Evolutionary conservation across 92 coral and sea anemone species (phyloP), one percentile per base, ranked within the genome.

Genomic region (Umimayanthus kanabou): DNA sequence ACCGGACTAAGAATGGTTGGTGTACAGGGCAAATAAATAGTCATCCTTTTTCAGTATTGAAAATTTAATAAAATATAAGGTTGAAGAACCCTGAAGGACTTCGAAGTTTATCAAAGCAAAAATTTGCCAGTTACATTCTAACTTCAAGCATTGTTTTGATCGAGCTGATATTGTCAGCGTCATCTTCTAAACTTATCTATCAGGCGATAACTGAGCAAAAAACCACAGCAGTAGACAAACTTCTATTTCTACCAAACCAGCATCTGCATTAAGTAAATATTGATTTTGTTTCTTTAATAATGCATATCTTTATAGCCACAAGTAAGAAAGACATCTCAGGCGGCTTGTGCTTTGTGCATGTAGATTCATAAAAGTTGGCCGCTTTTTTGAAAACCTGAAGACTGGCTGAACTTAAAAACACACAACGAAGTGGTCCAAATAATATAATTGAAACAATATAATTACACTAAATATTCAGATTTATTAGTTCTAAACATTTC

Each of bases 231-330:
- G 50, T 53, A 83, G 26, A 83, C 78, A 83, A 28, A 45, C 47
- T 58, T 83, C 42, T 69, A 47, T 70, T 65, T 42, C 26, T 8
- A 67, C 30, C 87, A 45, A 67, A 28, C 77, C 87, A 42, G 40
- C 78, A 83, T 83, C 77, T 83, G 87, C 39, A 26, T 40, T 83
- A 70, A 83, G 87, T 83, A 83, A 83, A 83, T 83, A 83, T 83
- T 83, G 87, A 83, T 67, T 83, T 83, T 83, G 39, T 40, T 25
- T 81, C 74, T 83, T 83, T 43, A 83, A 83, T 83, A 83, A 83
- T 45, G 45, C 87, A 83, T 83, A 47, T 23, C 76, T 30, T 69
- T 67, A 50, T 26, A n/a, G 77, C 87, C 87, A 45, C 65, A 83
- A 83, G 39, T 45, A 25, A 28, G 57, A 39, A 83, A 47, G 28